These are phyloP conservation scores for Bostrychus sinensis DNA, from an alignment of 2,113 vertebrate species.

Conservation along the genomic window DNA sequence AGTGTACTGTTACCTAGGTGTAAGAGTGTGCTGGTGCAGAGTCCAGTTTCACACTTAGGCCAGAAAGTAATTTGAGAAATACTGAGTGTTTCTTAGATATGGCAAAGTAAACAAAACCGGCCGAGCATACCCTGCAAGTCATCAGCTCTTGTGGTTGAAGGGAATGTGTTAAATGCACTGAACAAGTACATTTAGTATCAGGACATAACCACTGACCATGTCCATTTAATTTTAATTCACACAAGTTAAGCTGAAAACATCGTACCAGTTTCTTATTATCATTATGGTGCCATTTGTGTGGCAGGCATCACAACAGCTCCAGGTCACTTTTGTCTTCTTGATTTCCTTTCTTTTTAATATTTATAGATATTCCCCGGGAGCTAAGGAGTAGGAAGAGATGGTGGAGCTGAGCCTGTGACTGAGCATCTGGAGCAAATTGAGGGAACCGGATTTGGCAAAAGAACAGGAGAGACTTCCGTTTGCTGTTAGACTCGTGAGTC, in stretches of 20 bases:
- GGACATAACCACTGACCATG: conserved; percentile 1
- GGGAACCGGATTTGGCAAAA: background rate
- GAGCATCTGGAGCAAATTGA: background rate
- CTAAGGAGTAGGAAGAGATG: background rate
- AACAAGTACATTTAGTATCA: conserved; percentile 1
- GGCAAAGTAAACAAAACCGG: conserved; percentile 51
- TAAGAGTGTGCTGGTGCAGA: conserved; percentile 58
- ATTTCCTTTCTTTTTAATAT: background rate
- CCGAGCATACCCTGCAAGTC: background rate
- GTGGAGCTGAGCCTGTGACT: background rate
- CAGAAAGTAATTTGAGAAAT: conserved; percentile 65
- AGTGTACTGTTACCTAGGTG: conserved; percentile 68
- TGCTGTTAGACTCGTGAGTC: background rate
- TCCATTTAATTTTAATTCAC: background rate
- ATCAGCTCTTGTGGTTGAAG: conserved; percentile 7
- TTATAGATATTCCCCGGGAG: background rate
- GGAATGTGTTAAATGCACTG: conserved; percentile 22
- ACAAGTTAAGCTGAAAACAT: background rate
- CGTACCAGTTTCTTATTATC: background rate
- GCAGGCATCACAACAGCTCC: no score
- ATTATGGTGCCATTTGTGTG: background rate
- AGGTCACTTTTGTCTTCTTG: background rate
- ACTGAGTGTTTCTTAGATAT: conserved; percentile 60
- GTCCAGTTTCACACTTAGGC: conserved; percentile 47
- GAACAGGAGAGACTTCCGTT: conserved; percentile 1